Evolutionary conservation across 1,140 invertebrate species (phyloP).

Genomic region (Reticulitermes speratus): DNA sequence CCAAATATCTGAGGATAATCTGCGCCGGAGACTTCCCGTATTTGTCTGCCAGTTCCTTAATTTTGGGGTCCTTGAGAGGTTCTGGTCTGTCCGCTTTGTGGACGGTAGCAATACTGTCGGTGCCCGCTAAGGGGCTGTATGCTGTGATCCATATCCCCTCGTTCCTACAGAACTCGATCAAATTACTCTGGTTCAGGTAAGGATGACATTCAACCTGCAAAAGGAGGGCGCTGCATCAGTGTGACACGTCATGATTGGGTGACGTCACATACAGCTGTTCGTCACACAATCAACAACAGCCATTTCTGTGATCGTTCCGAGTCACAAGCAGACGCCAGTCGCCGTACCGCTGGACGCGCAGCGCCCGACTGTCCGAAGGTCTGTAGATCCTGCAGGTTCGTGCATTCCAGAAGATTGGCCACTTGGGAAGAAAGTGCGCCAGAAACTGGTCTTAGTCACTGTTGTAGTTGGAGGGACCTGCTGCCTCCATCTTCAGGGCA

Average conservation of each 20-base stretch:
- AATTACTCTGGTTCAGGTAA: conserved; percentile 63
- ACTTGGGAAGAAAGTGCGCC: no score
- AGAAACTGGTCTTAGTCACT: no score
- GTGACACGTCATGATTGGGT: background rate
- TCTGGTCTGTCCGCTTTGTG: background rate
- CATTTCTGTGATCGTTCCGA: no score
- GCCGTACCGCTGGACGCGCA: no score
- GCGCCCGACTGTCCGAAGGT: no score
- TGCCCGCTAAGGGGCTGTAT: conserved; percentile 65
- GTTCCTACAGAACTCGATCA: conserved; percentile 59
- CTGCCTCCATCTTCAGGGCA: no score
- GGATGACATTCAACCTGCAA: conserved; percentile 69
- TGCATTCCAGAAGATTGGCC: no score
- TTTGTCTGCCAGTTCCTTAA: conserved; percentile 64
- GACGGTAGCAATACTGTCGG: conserved; percentile 31
- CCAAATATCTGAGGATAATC: conserved; percentile 55
- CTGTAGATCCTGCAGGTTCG: no score
- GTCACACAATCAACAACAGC: no score
- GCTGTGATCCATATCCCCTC: conserved; percentile 61
- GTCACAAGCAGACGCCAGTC: no score
- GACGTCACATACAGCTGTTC: no score
- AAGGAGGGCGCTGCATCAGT: background rate
- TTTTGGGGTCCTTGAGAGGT: conserved; percentile 54
- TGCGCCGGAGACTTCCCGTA: conserved; percentile 70
- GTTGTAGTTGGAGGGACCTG: no score